Evolutionary conservation across 2,888 invertebrate species (phyloP), one percentile per base, ranked within the genome.

Genomic region (Melinaea marsaeus): DNA sequence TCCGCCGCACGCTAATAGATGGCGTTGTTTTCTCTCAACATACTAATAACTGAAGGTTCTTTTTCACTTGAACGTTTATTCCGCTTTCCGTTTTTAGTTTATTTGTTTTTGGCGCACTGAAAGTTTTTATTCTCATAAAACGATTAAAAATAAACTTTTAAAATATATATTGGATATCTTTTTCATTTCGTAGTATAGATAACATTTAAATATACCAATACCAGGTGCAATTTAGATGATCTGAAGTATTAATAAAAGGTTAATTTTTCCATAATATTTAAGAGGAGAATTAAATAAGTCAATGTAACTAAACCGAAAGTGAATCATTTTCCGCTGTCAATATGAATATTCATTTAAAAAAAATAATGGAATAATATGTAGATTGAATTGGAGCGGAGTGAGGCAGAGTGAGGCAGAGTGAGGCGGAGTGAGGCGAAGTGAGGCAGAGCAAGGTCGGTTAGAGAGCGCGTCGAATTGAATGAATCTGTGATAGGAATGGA

Each of bases 401-500:
- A 61, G 60, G 57, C 42, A 3, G 42, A 42, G 42, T 11, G 42
- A 9, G 9, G 3, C 42, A 3, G 42, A 42, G 13, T 22, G 51
- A 9, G 9, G 13, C 32, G 4, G 51, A 51, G 51, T 32, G 51
- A 22, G 51, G 22, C 22, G 22, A 22, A 51, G 51, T 32, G 42
- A 9, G 22, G 9, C 42, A 42, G 7, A 42, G 32, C 51, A 48
- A 22, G 61, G 62, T 66, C 69, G 63, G 69, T 72, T 68, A 74
- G 69, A 73, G 73, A 65, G 71, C 67, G 70, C 72, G 64, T 72
- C 69, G 61, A 68, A 71, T 74, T 77, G 78, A 80, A 81, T 79
- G 76, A 74, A 78, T 74, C 78, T 69, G 76, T 77, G 81, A 78
- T 79, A 75, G 74, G 74, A 78, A 72, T 74, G 75, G 70, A 77